These are phyloP conservation scores for Aspiorhynchus laticeps DNA, from an alignment of 2,113 vertebrate genomes.

Conservation along the genomic window DNA sequence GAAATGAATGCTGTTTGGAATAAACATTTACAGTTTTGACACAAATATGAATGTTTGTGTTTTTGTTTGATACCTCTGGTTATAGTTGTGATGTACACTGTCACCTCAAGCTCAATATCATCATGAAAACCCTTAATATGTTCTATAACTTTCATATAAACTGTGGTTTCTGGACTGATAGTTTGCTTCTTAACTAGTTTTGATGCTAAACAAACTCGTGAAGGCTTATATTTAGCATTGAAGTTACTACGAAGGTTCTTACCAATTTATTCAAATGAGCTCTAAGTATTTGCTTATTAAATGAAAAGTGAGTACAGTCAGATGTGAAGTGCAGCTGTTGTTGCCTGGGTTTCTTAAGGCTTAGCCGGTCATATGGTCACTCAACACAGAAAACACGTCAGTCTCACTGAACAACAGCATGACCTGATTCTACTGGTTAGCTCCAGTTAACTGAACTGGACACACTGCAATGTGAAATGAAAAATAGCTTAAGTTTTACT, in stretches of 20 bases:
- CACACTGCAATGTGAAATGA: background rate
- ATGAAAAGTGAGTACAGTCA: background rate
- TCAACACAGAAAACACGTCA: slow-evolving; percentile 63
- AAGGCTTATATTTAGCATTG: background rate
- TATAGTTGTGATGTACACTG: too few relatives aligned
- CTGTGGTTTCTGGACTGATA: background rate
- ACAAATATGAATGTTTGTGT: slow-evolving; percentile 9
- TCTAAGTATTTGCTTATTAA: background rate
- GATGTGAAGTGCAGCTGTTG: background rate
- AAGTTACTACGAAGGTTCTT: background rate
- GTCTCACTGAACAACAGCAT: slow-evolving; percentile 7
- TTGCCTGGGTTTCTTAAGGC: slow-evolving; percentile 55
- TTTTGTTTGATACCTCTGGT: too few relatives aligned
- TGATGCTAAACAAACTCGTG: background rate
- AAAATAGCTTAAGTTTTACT: too few relatives aligned
- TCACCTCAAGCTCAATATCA: too few relatives aligned
- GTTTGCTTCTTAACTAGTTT: background rate
- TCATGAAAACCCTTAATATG: background rate
- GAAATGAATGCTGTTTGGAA: slow-evolving; percentile 51
- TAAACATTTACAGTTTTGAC: slow-evolving; percentile 48
- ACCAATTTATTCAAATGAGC: background rate
- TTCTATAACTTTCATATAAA: background rate
- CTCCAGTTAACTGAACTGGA: background rate
- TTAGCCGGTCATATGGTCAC: slow-evolving; percentile 75
- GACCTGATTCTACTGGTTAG: slow-evolving; percentile 17